phyloP scores from a whole-genome alignment of 2,888 invertebrate genomes.

The Euplexia lucipara region DNA sequence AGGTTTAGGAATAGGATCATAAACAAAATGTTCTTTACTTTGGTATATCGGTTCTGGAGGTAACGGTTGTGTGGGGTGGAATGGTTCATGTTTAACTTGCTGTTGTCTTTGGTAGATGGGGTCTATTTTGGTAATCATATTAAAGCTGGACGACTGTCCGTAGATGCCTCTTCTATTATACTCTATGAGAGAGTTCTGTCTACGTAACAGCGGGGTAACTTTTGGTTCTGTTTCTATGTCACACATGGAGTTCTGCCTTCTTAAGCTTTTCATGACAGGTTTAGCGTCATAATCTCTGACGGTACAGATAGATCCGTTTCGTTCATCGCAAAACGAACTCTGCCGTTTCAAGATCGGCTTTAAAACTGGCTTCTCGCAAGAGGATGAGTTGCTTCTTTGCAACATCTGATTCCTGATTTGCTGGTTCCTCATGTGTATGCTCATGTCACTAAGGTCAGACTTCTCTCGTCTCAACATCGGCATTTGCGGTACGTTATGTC shows the following conservation, averaged over 20 bases:
- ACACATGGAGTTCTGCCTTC: slow-evolving; percentile 89
- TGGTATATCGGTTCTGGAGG: slow-evolving; percentile 90
- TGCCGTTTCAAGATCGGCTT: slow-evolving; percentile 89
- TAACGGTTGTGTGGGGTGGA: slow-evolving; percentile 88
- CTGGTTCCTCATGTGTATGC: slow-evolving; percentile 84
- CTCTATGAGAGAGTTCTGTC: slow-evolving; percentile 90
- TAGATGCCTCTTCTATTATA: slow-evolving; percentile 88
- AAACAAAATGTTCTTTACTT: slow-evolving; percentile 88
- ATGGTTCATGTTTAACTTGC: slow-evolving; percentile 88
- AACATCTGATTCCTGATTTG: slow-evolving; percentile 88
- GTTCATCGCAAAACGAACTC: slow-evolving; percentile 88
- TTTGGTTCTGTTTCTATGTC: slow-evolving; percentile 91
- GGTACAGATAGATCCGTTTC: slow-evolving; percentile 86
- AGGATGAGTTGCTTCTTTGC: slow-evolving; percentile 88
- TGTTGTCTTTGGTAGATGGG: slow-evolving; percentile 90
- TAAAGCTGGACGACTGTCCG: slow-evolving; percentile 87
- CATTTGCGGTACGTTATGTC: slow-evolving; percentile 77
- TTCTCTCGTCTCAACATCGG: slow-evolving; percentile 87
- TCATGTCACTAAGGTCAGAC: slow-evolving; percentile 86
- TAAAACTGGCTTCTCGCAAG: slow-evolving; percentile 86
- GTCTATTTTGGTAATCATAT: slow-evolving; percentile 91
- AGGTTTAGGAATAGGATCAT: slow-evolving; percentile 89
- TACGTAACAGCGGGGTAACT: slow-evolving; percentile 89
- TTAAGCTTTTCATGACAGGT: slow-evolving; percentile 81
- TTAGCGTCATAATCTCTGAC: slow-evolving; percentile 87